Evolutionary conservation across 53 echinoderm and acorn worm genomes (phyloP), one percentile per base, ranked within the genome.

Genomic region (Hippasteria phrygiana): DNA sequence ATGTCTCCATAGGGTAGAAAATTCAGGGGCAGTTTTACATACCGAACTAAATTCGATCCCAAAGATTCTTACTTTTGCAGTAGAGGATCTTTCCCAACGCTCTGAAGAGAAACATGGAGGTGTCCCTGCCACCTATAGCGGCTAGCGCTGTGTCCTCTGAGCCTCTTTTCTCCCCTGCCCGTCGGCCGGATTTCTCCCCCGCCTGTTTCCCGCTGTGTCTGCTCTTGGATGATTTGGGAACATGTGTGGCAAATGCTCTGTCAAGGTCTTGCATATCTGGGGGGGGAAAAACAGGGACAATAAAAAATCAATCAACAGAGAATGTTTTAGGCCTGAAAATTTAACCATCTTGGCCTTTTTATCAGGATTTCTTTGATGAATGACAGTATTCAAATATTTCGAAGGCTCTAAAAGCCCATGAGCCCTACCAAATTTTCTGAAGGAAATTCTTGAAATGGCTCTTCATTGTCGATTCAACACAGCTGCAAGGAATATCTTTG

Each of bases 51-150:
- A 7, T 17, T 17, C 26, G 0, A 26, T 24, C 59, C 3, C 3
- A 8, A 24, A 12, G 26, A 5, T 59, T 0, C 88, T 88, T 78
- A 88, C 98, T 81, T 77, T 98, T 98, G 42, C 95, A 98, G 48
- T 98, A 96, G n/a, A 98, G 80, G 46, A 98, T 93, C 62, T 96
- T 98, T 66, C 98, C 98, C 11, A 98, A 82, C 4, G 98, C 98
- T 91, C 95, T 89, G 70, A 98, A 96, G 14, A 96, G 91, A 62
- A 98, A 98, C 48, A 98, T 72, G 14, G 98, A 96, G 10, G 95
- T 91, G 76, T 98, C 98, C 72, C 91, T 92, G 28, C 98, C 95
- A 17, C 98, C 95, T 10, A 96, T 98, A 12, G 95, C 98, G 20
- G 93, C 87, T 54, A 94, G 69, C 47, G 74, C 39, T 13, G 78